These are phyloP conservation scores for Eulemur macaco DNA, from an alignment of 2,113 vertebrate species.

Conservation along the genomic window DNA sequence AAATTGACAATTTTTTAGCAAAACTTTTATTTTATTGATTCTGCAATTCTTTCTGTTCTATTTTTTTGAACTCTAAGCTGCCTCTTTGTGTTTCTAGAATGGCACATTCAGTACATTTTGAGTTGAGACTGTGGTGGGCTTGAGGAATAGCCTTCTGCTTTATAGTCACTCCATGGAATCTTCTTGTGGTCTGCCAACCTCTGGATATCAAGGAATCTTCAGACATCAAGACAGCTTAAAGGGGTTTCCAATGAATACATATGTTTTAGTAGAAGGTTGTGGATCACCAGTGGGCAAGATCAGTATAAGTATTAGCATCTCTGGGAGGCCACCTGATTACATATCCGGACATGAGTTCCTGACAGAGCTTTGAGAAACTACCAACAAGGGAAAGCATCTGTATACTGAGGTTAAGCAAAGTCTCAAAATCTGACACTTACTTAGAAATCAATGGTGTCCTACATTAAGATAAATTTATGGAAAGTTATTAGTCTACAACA, in stretches of 20 bases:
- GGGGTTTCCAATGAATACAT: background rate
- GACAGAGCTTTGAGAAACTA: background rate
- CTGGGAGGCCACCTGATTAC: background rate
- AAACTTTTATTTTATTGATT: background rate
- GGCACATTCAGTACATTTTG: background rate
- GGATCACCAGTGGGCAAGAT: background rate
- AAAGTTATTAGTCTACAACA: background rate
- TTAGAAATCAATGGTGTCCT: background rate
- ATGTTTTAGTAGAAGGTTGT: background rate
- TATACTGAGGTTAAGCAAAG: background rate
- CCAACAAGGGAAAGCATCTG: background rate
- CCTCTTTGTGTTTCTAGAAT: background rate
- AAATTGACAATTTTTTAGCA: background rate
- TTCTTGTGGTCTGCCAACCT: fast-evolving
- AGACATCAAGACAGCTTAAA: background rate
- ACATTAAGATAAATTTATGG: background rate
- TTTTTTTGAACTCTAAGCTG: background rate
- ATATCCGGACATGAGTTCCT: background rate
- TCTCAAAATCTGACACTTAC: background rate
- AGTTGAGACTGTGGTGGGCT: background rate
- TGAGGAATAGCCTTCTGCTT: background rate
- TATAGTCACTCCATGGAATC: background rate
- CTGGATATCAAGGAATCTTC: background rate
- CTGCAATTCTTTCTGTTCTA: background rate
- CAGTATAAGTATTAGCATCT: background rate